These are phyloP conservation scores for Clarias batrachus DNA, from an alignment of 2,113 vertebrate genomes.

Conservation along the genomic window DNA sequence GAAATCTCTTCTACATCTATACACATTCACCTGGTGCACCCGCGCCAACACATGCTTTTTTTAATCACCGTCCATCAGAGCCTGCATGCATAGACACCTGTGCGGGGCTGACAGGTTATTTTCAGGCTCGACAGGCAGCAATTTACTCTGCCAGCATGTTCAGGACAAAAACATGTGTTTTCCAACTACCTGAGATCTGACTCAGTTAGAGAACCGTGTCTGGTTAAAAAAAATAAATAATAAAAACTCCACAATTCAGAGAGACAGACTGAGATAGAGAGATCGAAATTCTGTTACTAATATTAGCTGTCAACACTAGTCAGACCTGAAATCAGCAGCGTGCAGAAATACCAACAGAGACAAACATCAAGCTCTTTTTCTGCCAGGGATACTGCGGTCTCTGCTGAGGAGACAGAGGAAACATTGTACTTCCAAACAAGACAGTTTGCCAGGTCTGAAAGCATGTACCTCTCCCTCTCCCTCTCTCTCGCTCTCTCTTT, in stretches of 20 bases:
- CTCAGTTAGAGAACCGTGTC: background rate
- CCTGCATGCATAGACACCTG: constrained; percentile 5
- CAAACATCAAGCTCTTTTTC: constrained; percentile 13
- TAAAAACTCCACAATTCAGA: background rate
- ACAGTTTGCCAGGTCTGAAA: background rate
- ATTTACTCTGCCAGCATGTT: background rate
- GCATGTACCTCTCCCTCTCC: background rate
- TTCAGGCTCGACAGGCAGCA: constrained; percentile 6
- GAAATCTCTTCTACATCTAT: background rate
- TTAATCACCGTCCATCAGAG: background rate
- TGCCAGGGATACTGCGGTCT: background rate
- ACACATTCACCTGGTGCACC: background rate
- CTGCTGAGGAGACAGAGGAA: constrained; percentile 27
- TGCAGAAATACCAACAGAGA: constrained; percentile 17
- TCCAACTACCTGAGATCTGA: constrained; percentile 11
- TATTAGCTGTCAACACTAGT: constrained; percentile 27
- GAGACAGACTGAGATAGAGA: background rate
- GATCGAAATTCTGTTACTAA: constrained; percentile 10
- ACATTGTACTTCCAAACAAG: constrained; percentile 19
- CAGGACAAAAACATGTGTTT: constrained; percentile 19
- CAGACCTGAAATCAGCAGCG: background rate
- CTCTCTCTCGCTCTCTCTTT: constrained; percentile 10
- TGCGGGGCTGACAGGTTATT: constrained; percentile 23
- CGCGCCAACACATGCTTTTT: background rate
- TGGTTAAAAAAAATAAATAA: background rate